Evolutionary conservation across 2,113 vertebrate genomes (phyloP).

Genomic region (Chloroceryle aenea): DNA sequence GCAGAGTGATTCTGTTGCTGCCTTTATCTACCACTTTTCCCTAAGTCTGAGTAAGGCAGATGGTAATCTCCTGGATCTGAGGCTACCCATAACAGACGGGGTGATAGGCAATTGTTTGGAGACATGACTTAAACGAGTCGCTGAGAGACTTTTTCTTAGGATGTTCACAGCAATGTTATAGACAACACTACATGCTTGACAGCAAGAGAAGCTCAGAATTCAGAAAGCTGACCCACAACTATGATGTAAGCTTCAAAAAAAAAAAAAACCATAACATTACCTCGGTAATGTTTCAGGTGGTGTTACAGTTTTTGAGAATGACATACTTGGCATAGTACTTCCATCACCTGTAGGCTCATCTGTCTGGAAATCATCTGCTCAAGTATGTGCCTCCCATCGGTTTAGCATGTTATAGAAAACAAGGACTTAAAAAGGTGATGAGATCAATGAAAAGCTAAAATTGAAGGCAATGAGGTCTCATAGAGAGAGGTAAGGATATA

Average conservation of each 20-base stretch:
- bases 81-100: accelerated
- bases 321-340: not conserved
- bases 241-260: not conserved
- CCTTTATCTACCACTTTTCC: not conserved
- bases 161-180: not conserved
- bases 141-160: not conserved
- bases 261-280: too few relatives aligned
- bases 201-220: not conserved
- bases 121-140: too few relatives aligned
- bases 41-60: not conserved
- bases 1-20: not conserved
- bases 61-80: not conserved
- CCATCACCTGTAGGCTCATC: not conserved
- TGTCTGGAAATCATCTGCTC: not conserved
- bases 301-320: not conserved
- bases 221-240: not conserved
- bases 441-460: not conserved
- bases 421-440: not conserved
- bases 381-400: not conserved
- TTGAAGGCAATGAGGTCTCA: not conserved
- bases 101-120: not conserved
- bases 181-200: not conserved
- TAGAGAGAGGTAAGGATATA: not conserved
- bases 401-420: not conserved
- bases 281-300: not conserved